A percentile compares a stretch with the other conserved stretches of the same genome.
Evolutionary conservation across 2,888 invertebrate species (phyloP).

Genomic region (Syrista parreyssii): DNA sequence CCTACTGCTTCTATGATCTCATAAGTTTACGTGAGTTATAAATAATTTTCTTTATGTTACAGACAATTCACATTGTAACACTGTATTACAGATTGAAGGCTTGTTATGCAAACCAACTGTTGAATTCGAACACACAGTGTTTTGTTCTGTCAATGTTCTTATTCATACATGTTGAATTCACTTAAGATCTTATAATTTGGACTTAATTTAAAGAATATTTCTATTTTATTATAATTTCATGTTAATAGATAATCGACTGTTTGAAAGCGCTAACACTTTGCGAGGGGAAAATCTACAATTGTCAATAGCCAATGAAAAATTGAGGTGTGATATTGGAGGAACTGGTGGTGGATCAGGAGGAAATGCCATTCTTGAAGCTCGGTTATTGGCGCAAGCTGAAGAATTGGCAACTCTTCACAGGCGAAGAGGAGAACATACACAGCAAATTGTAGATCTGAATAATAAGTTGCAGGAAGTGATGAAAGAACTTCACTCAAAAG

Average conservation of each 20-base stretch:
- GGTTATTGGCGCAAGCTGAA: conserved; percentile 87
- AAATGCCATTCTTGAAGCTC: conserved; percentile 85
- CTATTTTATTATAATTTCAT: no score
- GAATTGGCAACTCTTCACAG: conserved; percentile 91
- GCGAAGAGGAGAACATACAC: conserved; percentile 91
- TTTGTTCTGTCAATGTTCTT: no score
- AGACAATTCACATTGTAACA: conserved; percentile 26
- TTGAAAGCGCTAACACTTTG: conserved; percentile 84
- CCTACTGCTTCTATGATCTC: conserved; percentile 81
- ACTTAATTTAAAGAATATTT: no score
- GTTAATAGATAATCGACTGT: conserved; percentile 82
- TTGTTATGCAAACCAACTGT: not conserved
- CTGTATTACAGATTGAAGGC: conserved; percentile 20
- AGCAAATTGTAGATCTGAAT: conserved; percentile 92
- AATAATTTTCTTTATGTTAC: conserved; percentile 25
- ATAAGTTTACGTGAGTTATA: conserved; percentile 81
- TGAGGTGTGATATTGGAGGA: conserved; percentile 72
- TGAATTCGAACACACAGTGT: not conserved
- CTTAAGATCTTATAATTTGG: no score
- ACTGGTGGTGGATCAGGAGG: conserved; percentile 69
- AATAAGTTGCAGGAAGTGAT: conserved; percentile 86
- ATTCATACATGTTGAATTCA: no score
- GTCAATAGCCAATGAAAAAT: conserved; percentile 86
- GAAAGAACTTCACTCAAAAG: conserved; percentile 79
- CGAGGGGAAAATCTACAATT: conserved; percentile 87